A percentile compares a stretch with the other conserved stretches of the same genome.
phyloP scores from a whole-genome alignment of 2,888 invertebrate species.

The Bombylius discolor region DNA sequence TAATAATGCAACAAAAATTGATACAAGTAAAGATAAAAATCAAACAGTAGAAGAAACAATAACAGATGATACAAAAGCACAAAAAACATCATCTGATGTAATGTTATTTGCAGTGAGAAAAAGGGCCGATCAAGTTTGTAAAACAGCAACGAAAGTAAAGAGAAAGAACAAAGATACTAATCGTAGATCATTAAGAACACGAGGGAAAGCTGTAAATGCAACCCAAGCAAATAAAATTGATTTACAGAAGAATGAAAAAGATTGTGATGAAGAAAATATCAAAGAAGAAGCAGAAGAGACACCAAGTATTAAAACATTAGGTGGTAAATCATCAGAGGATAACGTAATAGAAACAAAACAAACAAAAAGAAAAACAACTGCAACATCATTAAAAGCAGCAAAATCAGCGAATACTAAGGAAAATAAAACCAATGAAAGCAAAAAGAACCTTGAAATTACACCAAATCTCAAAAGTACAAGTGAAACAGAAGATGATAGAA shows the following conservation, averaged over 20 bases:
- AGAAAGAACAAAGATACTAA: conserved; percentile 31
- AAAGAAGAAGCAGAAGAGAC: conserved; percentile 11
- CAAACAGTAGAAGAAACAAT: conserved; percentile 1
- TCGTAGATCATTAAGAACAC: conserved; percentile 27
- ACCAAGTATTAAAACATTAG: conserved; percentile 2
- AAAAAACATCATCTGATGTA: background rate
- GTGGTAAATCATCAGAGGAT: conserved; percentile 2
- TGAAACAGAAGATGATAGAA: conserved; percentile 21
- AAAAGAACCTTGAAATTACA: conserved; percentile 2
- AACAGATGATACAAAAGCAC: conserved; percentile 1
- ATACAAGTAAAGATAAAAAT: conserved; percentile 5
- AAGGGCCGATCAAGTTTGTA: conserved; percentile 37
- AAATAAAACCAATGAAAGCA: too few relatives aligned
- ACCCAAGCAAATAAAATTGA: background rate
- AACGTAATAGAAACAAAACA: too few relatives aligned
- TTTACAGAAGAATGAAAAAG: conserved; percentile 6
- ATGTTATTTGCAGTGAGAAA: conserved; percentile 45
- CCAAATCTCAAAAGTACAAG: conserved; percentile 31
- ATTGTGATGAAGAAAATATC: background rate
- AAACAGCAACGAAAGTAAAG: conserved; percentile 43
- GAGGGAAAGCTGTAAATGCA: background rate
- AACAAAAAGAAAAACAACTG: too few relatives aligned
- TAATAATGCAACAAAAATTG: background rate
- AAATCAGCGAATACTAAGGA: too few relatives aligned
- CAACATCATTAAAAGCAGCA: too few relatives aligned